Conservation (phyloP, 2,797 vertebrate genomes). For the Anguilla obscura region DNA sequence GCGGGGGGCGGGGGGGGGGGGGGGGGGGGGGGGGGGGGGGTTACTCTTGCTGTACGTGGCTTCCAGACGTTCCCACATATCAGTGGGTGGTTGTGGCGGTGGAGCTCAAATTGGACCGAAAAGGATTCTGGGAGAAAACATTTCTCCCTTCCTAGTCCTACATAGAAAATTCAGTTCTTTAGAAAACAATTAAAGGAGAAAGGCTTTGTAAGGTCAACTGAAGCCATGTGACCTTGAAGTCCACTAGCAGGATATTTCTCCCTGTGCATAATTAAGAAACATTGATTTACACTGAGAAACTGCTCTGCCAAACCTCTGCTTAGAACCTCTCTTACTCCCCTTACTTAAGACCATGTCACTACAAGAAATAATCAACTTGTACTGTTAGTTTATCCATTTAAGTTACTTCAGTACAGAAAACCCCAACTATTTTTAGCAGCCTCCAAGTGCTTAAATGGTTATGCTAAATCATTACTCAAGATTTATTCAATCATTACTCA, state of each 20-base stretch:
- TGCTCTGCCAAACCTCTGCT: neutral
- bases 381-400: neutral
- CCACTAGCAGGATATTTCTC: neutral
- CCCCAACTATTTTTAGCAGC: neutral
- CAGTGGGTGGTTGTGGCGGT: neutral
- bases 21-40: constrained; percentile 34
- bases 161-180: neutral
- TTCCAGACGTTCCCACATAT: neutral
- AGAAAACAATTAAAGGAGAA: neutral
- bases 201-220: neutral
- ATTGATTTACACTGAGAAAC: constrained; percentile 9
- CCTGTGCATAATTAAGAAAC: neutral
- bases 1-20: constrained; percentile 26
- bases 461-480: neutral
- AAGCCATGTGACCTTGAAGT: neutral
- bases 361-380: neutral
- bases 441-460: neutral
- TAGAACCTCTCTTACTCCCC: neutral
- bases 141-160: neutral
- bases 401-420: neutral
- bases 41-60: neutral
- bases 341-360: too few relatives aligned
- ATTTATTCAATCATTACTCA: too few relatives aligned
- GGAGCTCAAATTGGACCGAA: constrained; percentile 4
- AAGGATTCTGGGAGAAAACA: neutral